Evolutionary conservation across 1,140 invertebrate species (phyloP), one percentile per base, ranked within the genome.

Genomic region (Oryzaephilus surinamensis): DNA sequence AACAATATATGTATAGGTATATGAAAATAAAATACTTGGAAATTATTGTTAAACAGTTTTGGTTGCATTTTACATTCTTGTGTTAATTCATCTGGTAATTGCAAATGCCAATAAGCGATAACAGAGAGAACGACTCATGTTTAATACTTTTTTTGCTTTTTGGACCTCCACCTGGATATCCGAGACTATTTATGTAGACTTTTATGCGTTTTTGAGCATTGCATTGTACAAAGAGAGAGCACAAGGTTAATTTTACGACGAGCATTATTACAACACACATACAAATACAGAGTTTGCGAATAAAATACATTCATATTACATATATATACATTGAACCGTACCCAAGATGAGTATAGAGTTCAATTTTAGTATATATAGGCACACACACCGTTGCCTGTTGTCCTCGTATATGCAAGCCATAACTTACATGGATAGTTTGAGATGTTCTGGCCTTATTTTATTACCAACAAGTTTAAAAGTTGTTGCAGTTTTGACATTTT

Each of bases 161-260:
- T 41, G 41, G 41, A 31, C 45, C 48, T 49, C 33, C 50, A 55
- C 50, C 50, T 55, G 52, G 52, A 54, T 48, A 51, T 51, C 45
- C 32, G 42, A 47, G 46, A 50, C 48, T 50, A 52, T 52, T 52
- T 52, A 52, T 51, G 52, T 46, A 38, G 50, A 55, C 50, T 51
- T 55, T 55, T 52, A 55, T 52, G 51, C 43, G 40, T 45, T 44
- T 48, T 48, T 37, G 38, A 43, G 48, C 48, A 48, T 45, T 38
- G 49, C 46, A 41, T 45, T 44, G 47, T 45, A 38, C 45, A 45
- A 37, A n/a, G n/a, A n/a, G n/a, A n/a, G n/a, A 28, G 39, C 39
- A 41, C 43, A 37, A 50, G 50, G 45, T 51, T 55, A 55, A 55
- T 55, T 55, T 55, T 55, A 55, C 48, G 50, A 55, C 13, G 36